Conservation (phyloP, 1,140 invertebrate genomes). For the Pseudoatta argentina region DNA sequence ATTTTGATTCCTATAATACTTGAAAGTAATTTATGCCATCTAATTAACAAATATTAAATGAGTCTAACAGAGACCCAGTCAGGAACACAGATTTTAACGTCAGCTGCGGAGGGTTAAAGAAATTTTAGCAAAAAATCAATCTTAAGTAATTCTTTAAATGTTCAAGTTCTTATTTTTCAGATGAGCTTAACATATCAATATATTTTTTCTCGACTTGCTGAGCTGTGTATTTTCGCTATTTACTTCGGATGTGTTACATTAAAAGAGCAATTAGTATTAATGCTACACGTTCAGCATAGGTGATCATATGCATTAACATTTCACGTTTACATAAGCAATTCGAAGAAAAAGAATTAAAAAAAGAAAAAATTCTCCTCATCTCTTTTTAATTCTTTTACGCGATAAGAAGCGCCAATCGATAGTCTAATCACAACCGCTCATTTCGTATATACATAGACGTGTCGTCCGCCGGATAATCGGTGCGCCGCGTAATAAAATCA, state of each 20-base stretch:
- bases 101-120: not conserved
- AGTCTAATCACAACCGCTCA: slow-evolving; percentile 8
- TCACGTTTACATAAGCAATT: not conserved
- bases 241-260: not conserved
- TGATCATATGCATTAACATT: not conserved
- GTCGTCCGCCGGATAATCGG: slow-evolving; percentile 4
- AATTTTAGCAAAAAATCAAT: not conserved
- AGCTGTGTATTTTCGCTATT: not conserved
- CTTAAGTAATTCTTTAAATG: not conserved
- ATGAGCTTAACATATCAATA: not conserved
- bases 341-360: not conserved
- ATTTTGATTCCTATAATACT: too few species aligned
- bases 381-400: not conserved
- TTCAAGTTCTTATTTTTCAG: not conserved
- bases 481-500: slow-evolving; percentile 45
- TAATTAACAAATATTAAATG: too few species aligned
- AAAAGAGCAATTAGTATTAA: not conserved
- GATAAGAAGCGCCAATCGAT: slow-evolving; percentile 9
- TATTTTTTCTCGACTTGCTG: not conserved
- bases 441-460: slow-evolving; percentile 32
- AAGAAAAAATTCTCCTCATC: not conserved
- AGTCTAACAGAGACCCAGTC: too few species aligned
- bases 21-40: too few species aligned
- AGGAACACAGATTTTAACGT: too few species aligned
- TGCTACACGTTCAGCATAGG: too few species aligned